Evolutionary conservation across 2,113 vertebrate genomes (phyloP).

Genomic region (Pitta sordida): DNA sequence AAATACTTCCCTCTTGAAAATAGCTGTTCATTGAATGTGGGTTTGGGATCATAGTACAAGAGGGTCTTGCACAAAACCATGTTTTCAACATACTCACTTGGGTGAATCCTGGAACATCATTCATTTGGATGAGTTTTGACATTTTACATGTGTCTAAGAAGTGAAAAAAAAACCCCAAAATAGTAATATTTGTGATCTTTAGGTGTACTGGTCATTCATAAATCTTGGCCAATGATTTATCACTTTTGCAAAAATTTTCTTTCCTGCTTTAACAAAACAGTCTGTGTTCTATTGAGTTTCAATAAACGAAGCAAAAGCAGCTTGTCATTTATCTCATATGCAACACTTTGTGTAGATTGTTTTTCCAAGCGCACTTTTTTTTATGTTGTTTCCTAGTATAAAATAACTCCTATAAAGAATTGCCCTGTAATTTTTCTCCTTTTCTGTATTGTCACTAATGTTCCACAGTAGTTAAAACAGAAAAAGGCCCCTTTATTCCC

Average conservation of each 20-base stretch:
- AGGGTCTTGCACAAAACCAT: background rate
- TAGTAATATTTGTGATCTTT: background rate
- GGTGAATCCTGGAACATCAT: background rate
- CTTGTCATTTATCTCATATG: background rate
- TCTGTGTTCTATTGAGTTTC: background rate
- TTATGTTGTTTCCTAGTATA: constrained; percentile 3
- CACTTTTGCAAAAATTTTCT: background rate
- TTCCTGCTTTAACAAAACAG: background rate
- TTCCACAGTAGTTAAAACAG: constrained; percentile 34
- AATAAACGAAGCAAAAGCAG: background rate
- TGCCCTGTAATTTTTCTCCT: constrained; percentile 47
- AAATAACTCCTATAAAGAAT: constrained; percentile 16
- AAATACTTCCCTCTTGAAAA: background rate
- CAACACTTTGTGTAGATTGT: constrained; percentile 1
- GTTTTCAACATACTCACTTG: background rate
- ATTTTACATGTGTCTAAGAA: background rate
- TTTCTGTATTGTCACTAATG: constrained; percentile 38
- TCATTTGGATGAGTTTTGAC: background rate
- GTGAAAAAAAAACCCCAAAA: background rate
- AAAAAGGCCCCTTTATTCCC: constrained; percentile 37
- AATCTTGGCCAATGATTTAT: background rate
- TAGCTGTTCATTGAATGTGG: background rate
- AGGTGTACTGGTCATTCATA: background rate
- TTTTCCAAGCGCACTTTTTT: constrained; percentile 26
- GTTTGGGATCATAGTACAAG: background rate